Evolutionary conservation across 2,888 invertebrate species (phyloP), one percentile per base, ranked within the genome.

Genomic region (Nebria brevicollis): DNA sequence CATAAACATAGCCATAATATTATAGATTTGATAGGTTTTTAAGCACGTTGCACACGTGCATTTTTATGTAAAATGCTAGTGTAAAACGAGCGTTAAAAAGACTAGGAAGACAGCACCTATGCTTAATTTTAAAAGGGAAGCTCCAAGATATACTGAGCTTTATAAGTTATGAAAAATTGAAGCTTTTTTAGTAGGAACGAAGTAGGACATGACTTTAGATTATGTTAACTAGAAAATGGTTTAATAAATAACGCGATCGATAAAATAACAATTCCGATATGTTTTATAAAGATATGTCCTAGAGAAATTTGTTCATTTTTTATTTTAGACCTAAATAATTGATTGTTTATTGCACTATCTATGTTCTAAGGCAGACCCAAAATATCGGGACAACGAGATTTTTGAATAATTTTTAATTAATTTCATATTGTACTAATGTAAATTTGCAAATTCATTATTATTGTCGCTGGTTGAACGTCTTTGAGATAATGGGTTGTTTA

Each of bases 71-170:
- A 54, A 54, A 54, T 8, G 54, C 13, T 1, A 8, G 54, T 54
- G 13, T 54, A 54, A 1, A 54, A 54, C 54, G 54, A 13, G 54
- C 54, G 4, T 54, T 54, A 54, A 54, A 77, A 34, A 74, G 78
- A 78, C 78, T 78, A 78, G 78, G 74, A 43, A 72, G 41, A 74
- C 74, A 78, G 73, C 77, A 77, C 72, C 77, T 74, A 78, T 78
- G 64, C 42, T 54, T 54, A 54, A 7, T 54, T 54, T 3, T 54
- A 15, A 25, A 41, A 65, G 65, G 41, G 65, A 34, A 68, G 20
- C 20, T 68, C 20, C 7, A 68, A 68, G 26, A 20, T 68, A 68
- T 15, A 68, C 4, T 54, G 15, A 26, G 26, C 15, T 72, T 34
- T 72, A 72, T 54, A 54, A 54, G 54, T 54, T 54, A 54, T 54